A percentile compares a stretch with the other conserved stretches of the same genome.
Evolutionary conservation across 2,113 vertebrate genomes (phyloP).

Genomic region (Haliaeetus leucogaster): DNA sequence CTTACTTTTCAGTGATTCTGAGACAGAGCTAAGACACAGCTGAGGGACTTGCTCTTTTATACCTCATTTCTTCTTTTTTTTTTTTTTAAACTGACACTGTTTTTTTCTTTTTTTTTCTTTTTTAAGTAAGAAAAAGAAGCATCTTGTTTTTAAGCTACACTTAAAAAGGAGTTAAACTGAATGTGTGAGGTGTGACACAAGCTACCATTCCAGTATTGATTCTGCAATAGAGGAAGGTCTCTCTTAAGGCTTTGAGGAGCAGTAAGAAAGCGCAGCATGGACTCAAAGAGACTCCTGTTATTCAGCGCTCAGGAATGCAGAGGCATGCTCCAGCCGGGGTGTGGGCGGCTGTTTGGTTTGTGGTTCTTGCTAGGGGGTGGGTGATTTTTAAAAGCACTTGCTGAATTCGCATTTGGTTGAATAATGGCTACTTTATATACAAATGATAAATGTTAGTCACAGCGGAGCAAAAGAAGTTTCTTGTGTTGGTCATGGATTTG

Average conservation of each 20-base stretch:
- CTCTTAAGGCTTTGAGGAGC: not conserved
- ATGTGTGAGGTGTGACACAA: not conserved
- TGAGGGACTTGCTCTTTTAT: not conserved
- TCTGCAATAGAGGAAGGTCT: not conserved
- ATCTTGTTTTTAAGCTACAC: rapidly evolving
- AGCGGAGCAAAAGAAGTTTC: conserved; percentile 20
- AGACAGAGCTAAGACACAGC: not conserved
- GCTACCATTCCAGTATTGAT: not conserved
- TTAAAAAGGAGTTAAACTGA: not conserved
- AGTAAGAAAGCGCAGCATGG: not conserved
- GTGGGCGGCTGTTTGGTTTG: conserved; percentile 80
- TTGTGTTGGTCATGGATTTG: conserved; percentile 47
- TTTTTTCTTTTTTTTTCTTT: too few relatives aligned
- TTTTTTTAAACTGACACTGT: not conserved
- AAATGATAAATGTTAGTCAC: conserved; percentile 71
- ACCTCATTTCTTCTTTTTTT: not conserved
- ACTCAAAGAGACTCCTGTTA: conserved; percentile 22
- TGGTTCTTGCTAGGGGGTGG: conserved; percentile 71
- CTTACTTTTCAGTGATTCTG: not conserved
- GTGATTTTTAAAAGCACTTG: conserved; percentile 66
- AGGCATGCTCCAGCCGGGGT: conserved; percentile 62
- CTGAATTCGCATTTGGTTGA: conserved; percentile 75
- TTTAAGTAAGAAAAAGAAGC: not conserved
- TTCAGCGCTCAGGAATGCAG: conserved; percentile 77
- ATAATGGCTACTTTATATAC: conserved; percentile 72